These are phyloP conservation scores for Notarius quadriscutis DNA, from an alignment of 2,113 vertebrate species.

Conservation along the genomic window DNA sequence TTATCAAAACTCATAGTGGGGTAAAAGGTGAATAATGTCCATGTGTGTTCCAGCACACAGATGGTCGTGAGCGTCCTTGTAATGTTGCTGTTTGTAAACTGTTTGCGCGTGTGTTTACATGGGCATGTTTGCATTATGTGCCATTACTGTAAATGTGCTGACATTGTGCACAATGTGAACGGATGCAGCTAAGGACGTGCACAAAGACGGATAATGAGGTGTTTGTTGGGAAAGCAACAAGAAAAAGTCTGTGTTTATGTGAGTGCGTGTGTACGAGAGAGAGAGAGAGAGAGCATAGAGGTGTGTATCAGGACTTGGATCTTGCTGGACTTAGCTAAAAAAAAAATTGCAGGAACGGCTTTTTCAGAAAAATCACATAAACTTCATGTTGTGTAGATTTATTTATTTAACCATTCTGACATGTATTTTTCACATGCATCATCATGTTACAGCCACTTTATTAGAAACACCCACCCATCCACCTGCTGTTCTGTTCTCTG, in stretches of 20 bases:
- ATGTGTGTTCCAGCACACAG: background rate
- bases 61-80: background rate
- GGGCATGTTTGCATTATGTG: slow-evolving; percentile 2
- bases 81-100: slow-evolving; percentile 8
- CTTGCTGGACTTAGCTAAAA: background rate
- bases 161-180: background rate
- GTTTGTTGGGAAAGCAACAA: background rate
- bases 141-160: background rate
- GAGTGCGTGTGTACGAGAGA: no score
- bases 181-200: background rate
- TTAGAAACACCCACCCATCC: no score
- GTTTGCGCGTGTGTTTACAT: slow-evolving; percentile 4
- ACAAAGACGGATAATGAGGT: background rate
- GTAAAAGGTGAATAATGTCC: background rate
- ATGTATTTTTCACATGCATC: no score
- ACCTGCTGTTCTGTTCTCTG: no score
- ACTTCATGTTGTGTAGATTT: background rate
- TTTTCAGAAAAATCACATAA: background rate
- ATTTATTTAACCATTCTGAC: no score
- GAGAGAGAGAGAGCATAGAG: background rate
- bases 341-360: background rate
- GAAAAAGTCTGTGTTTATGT: background rate
- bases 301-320: background rate
- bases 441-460: no score
- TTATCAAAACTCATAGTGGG: background rate